Base-by-base conservation (phyloP, 2,113 vertebrate genomes). In the Gallinago paraguaiae region DNA sequence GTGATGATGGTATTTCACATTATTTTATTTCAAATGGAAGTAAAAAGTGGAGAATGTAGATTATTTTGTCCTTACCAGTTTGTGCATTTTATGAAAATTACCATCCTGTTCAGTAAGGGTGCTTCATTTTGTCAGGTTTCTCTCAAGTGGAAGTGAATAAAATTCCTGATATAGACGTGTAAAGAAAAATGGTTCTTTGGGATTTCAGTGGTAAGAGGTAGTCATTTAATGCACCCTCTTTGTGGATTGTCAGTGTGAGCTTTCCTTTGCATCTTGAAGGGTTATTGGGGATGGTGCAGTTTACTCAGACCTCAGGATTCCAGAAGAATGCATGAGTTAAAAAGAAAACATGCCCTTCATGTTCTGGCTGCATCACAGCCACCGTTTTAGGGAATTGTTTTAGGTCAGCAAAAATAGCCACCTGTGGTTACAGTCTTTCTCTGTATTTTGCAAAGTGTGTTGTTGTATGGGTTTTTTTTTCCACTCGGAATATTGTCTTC, bases 11-110 rank as follows among this genome's bases (percentile, higher is more conserved):
- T 95, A 93, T 97, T 98, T 97, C 96, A 88, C 64, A 63, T 96
- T 84, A 93, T 96, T 97, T 97, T 96, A 96, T 96, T 97, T 96
- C 82, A 97, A 95, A 97, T 93, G 94, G 97, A 93, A 96, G 95
- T 90, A 96, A 95, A 97, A 97, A 98, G 95, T 79, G 95, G 94
- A 91, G 97, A 96, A 95, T 97, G 92, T 90, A 91, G 86, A 96
- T 97, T 77, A 97, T 97, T 94, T 98, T 96, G 69, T 70, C 93
- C 97, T 98, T 97, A 94, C 94, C 93, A 97, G 94, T 97, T 97
- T 96, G 74, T 95, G 63, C 84, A 5, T 94, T 96, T 97, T 96
- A 96, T 86, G 92, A 97, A 97, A 97, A 98, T 96, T 96, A 77
- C 92, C 86, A 82, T 96, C 71, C 69, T 94, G 67, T 86, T 94